A percentile compares a stretch with the other conserved stretches of the same genome.
Evolutionary conservation across 2,888 invertebrate species (phyloP).

Genomic region (Achlya flavicornis): DNA sequence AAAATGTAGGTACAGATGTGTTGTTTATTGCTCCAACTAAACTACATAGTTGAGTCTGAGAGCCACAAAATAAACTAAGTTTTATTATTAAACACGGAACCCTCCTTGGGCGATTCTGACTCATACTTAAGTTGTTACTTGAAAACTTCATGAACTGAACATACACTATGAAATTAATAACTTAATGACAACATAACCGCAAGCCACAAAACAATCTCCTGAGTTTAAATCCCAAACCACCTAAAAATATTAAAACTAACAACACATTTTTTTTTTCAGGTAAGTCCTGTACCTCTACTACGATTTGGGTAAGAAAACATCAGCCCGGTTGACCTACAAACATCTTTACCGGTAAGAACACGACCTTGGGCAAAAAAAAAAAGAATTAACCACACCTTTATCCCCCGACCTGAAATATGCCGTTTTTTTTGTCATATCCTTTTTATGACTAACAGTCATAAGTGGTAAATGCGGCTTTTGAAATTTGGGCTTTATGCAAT

Average conservation of each 20-base stretch:
- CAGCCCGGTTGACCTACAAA: slow-evolving; percentile 28
- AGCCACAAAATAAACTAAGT: too few species aligned
- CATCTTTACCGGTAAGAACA: slow-evolving; percentile 26
- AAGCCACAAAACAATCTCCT: not conserved
- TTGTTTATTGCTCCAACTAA: too few species aligned
- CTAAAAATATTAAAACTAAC: slow-evolving; percentile 11
- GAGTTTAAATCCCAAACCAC: not conserved
- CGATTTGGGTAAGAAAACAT: slow-evolving; percentile 8
- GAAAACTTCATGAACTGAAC: too few species aligned
- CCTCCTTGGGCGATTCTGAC: too few species aligned
- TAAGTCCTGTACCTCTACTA: slow-evolving; percentile 27
- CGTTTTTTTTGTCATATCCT: slow-evolving; percentile 11
- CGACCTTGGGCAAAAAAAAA: slow-evolving; percentile 36
- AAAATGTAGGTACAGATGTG: too few species aligned
- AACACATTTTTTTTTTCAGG: slow-evolving; percentile 42
- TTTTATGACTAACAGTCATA: slow-evolving; percentile 13
- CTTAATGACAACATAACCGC: not conserved
- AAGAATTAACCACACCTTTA: slow-evolving; percentile 10
- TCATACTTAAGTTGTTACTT: too few species aligned
- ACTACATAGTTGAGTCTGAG: too few species aligned
- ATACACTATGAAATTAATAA: too few species aligned
- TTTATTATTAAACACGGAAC: too few species aligned
- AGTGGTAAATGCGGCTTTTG: not conserved
- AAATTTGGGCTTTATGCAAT: not conserved
- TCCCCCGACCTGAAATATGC: not conserved